Conservation (phyloP, 2,797 vertebrate genomes). For the Epinephelus awoara region DNA sequence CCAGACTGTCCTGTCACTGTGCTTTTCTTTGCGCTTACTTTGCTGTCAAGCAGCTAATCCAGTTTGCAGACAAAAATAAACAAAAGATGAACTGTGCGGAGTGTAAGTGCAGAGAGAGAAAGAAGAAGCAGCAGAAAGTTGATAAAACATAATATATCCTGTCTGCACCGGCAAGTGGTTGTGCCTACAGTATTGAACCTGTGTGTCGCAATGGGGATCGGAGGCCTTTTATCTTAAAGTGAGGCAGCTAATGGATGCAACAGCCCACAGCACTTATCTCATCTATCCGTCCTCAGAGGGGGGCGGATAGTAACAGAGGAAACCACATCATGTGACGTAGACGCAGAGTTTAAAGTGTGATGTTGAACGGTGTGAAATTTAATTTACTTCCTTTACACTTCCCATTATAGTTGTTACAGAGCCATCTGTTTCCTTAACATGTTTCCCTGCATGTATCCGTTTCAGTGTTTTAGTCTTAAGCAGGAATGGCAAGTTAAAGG, state of each 20-base stretch:
- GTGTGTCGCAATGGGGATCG: slow-evolving; percentile 40
- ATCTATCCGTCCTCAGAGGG: slow-evolving; percentile 46
- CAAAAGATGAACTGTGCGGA: slow-evolving; percentile 30
- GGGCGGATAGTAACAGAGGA: slow-evolving; percentile 43
- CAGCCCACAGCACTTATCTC: slow-evolving; percentile 70
- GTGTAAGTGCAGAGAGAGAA: not conserved
- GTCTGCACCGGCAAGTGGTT: slow-evolving; percentile 29
- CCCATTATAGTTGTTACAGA: slow-evolving; percentile 27
- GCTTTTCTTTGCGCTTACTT: slow-evolving; percentile 11
- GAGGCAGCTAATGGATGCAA: slow-evolving; percentile 73
- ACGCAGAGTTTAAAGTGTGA: slow-evolving; percentile 46
- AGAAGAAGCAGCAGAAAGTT: slow-evolving; percentile 11
- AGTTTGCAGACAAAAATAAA: slow-evolving; percentile 20
- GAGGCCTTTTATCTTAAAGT: slow-evolving; percentile 67
- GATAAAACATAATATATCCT: slow-evolving; percentile 37
- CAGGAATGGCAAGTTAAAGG: slow-evolving; percentile 34
- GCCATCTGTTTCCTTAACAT: slow-evolving; percentile 5
- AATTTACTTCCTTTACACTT: slow-evolving; percentile 36
- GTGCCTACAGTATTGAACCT: slow-evolving; percentile 37
- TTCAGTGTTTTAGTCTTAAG: not conserved
- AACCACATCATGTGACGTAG: slow-evolving; percentile 59
- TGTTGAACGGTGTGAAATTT: slow-evolving; percentile 51
- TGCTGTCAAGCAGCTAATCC: slow-evolving; percentile 26
- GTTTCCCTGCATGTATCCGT: not conserved
- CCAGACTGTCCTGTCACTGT: slow-evolving; percentile 23